Base-by-base conservation (phyloP, 2,888 invertebrate genomes). In the Hyposoter dolosus region DNA sequence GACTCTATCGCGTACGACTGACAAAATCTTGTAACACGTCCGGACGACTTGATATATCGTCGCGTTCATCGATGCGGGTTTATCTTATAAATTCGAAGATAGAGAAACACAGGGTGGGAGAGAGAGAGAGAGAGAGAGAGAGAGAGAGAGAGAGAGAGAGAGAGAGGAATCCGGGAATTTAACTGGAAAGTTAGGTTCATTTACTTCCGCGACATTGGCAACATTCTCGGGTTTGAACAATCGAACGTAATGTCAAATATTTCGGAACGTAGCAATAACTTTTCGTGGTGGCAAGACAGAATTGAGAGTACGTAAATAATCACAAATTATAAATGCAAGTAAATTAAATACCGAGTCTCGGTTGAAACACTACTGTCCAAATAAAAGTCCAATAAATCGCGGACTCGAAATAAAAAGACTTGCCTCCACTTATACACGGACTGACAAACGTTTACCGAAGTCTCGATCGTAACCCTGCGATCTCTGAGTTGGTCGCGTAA, bases 1-100 rank as follows among this genome's bases (percentile, higher is more conserved):
- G 88, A 88, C 88, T 88, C 88, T 84, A 87, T 88, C 83, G 85
- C 84, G 83, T 83, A 84, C 81, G 87, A 87, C 87, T 88, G 88
- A 87, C 88, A 79, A 88, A 88, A 88, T 88, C 88, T 85, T 88
- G 88, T 88, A 88, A 88, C 83, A 60, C 85, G 87, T 86, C 85
- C 82, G 66, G 65, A 68, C 83, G 80, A 63, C 88, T 89, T 89
- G 88, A 88, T 89, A 85, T 88, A 89, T 88, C 85, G 85, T 81
- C 83, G 82, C 84, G 82, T 68, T 76, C 83, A 85, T 87, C 86
- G 85, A 88, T 87, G 89, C 85, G 85, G 88, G 89, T 88, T 89
- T 90, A 88, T 88, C 89, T 88, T 83, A 88, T 88, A 88, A 88
- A 84, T 82, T 85, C 79, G 79, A 78, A 87, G 80, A 82, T 19